These are phyloP conservation scores for Alligator sinensis DNA, from an alignment of 2,113 vertebrate species.

Conservation along the genomic window DNA sequence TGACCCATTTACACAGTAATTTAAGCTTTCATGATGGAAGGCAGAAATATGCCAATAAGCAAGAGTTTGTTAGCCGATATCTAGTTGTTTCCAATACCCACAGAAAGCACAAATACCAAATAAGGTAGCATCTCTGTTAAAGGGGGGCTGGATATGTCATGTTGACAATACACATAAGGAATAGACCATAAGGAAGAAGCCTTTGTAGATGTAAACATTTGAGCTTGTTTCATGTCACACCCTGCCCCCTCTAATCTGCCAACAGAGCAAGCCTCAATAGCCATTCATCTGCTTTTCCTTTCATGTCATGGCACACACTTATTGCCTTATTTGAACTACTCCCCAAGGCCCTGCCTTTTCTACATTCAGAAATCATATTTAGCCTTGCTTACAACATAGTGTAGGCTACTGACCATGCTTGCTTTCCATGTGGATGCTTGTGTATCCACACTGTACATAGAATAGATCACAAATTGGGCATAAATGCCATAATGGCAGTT, in stretches of 20 bases:
- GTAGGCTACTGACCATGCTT: too few relatives aligned
- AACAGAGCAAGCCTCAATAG: background rate
- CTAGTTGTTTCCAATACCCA: background rate
- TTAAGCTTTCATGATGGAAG: background rate
- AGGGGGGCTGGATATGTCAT: too few relatives aligned
- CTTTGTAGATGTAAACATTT: background rate
- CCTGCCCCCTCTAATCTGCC: background rate
- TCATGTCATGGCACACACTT: background rate
- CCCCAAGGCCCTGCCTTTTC: too few relatives aligned
- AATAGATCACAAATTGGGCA: too few relatives aligned
- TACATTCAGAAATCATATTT: too few relatives aligned
- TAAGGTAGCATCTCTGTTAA: too few relatives aligned
- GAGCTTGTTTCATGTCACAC: background rate
- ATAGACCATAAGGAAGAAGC: rapidly evolving
- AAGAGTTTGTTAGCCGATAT: background rate
- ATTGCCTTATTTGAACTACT: background rate
- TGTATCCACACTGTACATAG: too few relatives aligned
- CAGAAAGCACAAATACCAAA: background rate
- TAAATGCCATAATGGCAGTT: too few relatives aligned
- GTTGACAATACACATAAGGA: background rate
- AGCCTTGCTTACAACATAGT: too few relatives aligned
- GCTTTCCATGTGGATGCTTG: too few relatives aligned
- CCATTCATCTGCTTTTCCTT: background rate
- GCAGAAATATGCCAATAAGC: background rate
- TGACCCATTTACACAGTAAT: background rate